A percentile compares a stretch with the other conserved stretches of the same genome.
phyloP scores from a whole-genome alignment of 2,113 vertebrate species.

The Sinocyclocheilus anshuiensis region DNA sequence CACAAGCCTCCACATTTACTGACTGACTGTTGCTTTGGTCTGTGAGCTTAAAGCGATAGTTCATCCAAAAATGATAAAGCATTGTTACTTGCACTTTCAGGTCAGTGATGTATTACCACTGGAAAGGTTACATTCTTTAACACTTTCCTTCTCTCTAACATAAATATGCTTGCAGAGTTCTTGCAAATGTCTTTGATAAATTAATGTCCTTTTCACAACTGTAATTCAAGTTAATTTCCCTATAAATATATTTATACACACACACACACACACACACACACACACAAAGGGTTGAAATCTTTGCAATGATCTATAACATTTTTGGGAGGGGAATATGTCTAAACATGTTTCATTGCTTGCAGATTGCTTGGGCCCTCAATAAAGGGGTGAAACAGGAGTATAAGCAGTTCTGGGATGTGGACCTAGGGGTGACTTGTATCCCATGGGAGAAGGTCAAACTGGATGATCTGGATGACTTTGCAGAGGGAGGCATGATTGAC shows the following conservation, averaged over 20 bases:
- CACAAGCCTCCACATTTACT: background rate
- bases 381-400: slow-evolving; percentile 99
- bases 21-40: background rate
- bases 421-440: slow-evolving; percentile 96
- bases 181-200: background rate
- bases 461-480: slow-evolving; percentile 94
- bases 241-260: too few species aligned
- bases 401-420: slow-evolving; percentile 99
- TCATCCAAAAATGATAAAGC: background rate
- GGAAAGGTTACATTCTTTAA: background rate
- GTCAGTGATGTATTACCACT: background rate
- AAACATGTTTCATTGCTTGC: slow-evolving; percentile 13
- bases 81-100: background rate
- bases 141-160: background rate
- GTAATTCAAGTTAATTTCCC: background rate
- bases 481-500: slow-evolving; percentile 98
- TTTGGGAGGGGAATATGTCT: background rate
- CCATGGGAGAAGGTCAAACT: slow-evolving; percentile 98
- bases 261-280: too few species aligned
- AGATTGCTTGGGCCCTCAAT: slow-evolving; percentile 99
- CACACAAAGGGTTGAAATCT: background rate
- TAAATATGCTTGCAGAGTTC: background rate
- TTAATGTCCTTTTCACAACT: background rate
- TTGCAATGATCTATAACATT: background rate
- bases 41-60: background rate